Evolutionary conservation across 2,113 vertebrate species (phyloP), one percentile per base, ranked within the genome.

Genomic region (Hippocampus mohnikei): DNA sequence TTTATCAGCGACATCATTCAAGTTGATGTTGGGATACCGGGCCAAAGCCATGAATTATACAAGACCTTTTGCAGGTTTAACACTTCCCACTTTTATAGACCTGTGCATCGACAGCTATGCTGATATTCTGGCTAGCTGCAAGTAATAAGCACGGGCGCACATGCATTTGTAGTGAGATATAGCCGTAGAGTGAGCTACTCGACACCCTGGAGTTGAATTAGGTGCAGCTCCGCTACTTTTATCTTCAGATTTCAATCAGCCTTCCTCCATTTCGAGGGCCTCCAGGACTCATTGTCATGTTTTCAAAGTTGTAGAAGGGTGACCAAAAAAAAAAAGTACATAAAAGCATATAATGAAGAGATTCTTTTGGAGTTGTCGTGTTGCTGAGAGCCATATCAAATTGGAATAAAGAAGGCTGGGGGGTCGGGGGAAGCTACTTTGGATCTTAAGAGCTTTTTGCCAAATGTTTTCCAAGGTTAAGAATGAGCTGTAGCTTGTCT

Each of bases 1-100:
- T 60, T 60, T 29, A 60, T 60, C 27, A 60, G 58, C 27, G 27
- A 18, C 27, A 60, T 60, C 58, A 60, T 60, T 60, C 58, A 60
- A 15, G 27, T 33, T 60, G 27, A 60, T 60, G 27, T 29, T 33
- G 7, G 6, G 58, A 29, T 60, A 29, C 27, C 16, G 6, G 58
- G 58, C 27, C 58, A 29, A 6, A 60, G 58, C 27, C 15, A 60
- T 33, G 27, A 33, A 60, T 60, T 60, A 60, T 33, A 60, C 58
- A 20, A 60, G 58, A 60, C 12, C 58, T 60, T 58, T 60, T 60
- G 16, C 58, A 60, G 25, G 58, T 60, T 60, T 60, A 60, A 27
- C 27, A 60, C 58, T 60, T 33, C 27, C 27, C 15, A 20, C 58
- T 60, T 60, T 60, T 60, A 60, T 60, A 33, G 58, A 60, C 58